Evolutionary conservation across 2,797 vertebrate genomes (phyloP), one percentile per base, ranked within the genome.

Genomic region (Holocentrus rufus): DNA sequence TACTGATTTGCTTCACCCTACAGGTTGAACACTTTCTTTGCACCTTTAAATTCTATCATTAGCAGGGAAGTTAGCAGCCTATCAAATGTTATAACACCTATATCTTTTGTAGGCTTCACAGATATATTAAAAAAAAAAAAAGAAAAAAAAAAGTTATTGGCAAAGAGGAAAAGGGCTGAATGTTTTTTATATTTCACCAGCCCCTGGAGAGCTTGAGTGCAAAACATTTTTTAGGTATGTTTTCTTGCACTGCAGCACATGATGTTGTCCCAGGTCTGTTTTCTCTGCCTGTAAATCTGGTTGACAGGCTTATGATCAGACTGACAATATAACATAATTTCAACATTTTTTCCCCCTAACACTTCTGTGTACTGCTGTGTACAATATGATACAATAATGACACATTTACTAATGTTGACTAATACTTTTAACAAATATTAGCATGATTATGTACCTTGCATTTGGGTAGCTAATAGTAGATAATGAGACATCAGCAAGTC

Each of bases 401-500:
- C 53, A 55, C 23, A 6, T 56, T 18, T 56, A 56, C 14, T 56
- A 13, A 42, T 42, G 39, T 42, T 42, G 9, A 42, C 39, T 56
- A 55, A 14, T 7, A 22, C 25, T 31, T 44, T 31, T 31, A 47
- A 58, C 20, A 62, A 30, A 11, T 62, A 22, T 23, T 18, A 4
- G 1, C 7, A 39, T 69, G 20, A 10, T 62, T 27, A 62, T 76
- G 63, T 65, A 58, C 17, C 30, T 62, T 67, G 46, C 65, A 85
- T 87, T 76, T 81, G 52, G 55, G 68, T 68, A 73, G 44, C 62
- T 67, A 31, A 31, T 31, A 31, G 30, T 31, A 31, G 72, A 74
- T 79, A 88, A 89, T 81, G 79, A 85, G 79, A 82, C 67, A 71
- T 85, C 76, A 78, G 76, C 73, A 67, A 76, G 80, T 82, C 81